Percentiles rank a stretch among this genome's conserved stretches.
Conservation (phyloP, 2,888 invertebrate species). For the Allacma fusca region DNA sequence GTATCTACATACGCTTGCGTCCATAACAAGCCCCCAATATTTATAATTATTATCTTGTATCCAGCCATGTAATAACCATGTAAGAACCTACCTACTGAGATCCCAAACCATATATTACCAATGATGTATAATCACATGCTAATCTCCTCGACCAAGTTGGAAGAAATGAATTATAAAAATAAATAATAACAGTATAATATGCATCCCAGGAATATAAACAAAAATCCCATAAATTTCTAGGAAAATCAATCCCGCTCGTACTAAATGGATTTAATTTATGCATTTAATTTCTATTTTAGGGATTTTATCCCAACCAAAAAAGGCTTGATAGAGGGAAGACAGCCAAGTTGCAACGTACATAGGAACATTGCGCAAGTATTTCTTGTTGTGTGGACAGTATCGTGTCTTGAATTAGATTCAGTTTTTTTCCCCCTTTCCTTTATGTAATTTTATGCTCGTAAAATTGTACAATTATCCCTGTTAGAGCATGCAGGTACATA, state of each 20-base stretch:
- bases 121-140: neutral
- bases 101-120: neutral
- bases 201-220: neutral
- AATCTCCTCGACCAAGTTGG: neutral
- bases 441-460: too few species aligned
- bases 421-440: too few species aligned
- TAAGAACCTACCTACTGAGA: neutral
- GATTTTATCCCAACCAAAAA: neutral
- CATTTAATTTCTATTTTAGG: slow-evolving; percentile 10
- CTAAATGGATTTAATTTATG: neutral
- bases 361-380: too few species aligned
- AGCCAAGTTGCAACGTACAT: neutral
- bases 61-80: slow-evolving; percentile 8
- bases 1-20: neutral
- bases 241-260: too few species aligned
- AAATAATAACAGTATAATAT: neutral
- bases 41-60: slow-evolving; percentile 3
- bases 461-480: too few species aligned
- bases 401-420: too few species aligned
- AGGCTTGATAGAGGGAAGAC: neutral
- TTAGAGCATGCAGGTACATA: too few species aligned
- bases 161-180: neutral
- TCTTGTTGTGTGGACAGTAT: too few species aligned
- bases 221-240: neutral
- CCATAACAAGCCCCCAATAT: neutral